phyloP scores from a whole-genome alignment of 1,140 invertebrate species.

The Leptopilina boulardi region DNA sequence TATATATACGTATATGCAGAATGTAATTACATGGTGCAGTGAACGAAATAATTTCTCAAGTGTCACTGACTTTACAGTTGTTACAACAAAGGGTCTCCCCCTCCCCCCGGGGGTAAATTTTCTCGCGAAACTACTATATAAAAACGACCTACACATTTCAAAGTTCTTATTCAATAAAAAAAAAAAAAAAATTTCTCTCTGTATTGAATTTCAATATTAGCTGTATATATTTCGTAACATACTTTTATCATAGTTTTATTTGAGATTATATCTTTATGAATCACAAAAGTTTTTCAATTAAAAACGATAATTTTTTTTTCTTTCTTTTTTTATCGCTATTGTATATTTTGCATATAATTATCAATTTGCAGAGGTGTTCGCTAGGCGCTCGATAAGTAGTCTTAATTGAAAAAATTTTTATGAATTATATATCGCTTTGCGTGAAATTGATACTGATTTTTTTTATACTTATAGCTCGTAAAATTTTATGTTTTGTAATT shows the following conservation, averaged over 20 bases:
- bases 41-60: constrained; percentile 8
- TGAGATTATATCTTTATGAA: background rate
- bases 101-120: background rate
- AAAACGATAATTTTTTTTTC: background rate
- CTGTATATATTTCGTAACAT: background rate
- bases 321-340: too few species aligned
- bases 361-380: background rate
- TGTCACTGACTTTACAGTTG: constrained; percentile 13
- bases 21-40: constrained; percentile 4
- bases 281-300: background rate
- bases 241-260: background rate
- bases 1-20: background rate
- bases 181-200: background rate
- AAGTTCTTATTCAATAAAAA: background rate
- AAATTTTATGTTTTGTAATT: background rate
- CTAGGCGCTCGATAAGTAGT: background rate
- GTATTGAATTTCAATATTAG: background rate
- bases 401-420: too few species aligned
- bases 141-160: background rate
- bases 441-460: too few species aligned
- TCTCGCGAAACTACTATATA: background rate
- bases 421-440: too few species aligned
- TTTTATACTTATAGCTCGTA: background rate
- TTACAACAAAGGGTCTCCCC: background rate
- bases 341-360: background rate